These are phyloP conservation scores for Latrodectus elegans DNA, from an alignment of 2,888 invertebrate genomes.

Conservation along the genomic window DNA sequence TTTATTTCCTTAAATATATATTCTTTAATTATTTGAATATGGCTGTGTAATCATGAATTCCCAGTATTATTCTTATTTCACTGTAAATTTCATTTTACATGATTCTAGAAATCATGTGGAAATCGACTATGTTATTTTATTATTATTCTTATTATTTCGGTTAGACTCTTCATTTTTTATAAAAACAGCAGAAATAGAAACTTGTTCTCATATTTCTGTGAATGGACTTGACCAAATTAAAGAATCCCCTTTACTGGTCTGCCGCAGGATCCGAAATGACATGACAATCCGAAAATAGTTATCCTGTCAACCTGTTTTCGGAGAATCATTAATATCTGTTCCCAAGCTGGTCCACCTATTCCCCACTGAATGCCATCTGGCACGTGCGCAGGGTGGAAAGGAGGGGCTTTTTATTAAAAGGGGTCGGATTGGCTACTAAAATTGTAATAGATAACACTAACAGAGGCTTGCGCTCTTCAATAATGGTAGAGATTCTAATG, in stretches of 20 bases:
- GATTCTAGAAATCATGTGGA: no score
- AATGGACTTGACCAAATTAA: background rate
- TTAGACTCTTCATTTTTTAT: no score
- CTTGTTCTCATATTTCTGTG: background rate
- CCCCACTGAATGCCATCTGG: constrained; percentile 67
- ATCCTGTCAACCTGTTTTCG: background rate
- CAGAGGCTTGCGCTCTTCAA: constrained; percentile 10
- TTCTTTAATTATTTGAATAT: no score
- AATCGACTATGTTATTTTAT: no score
- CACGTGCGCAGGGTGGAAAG: constrained; percentile 24
- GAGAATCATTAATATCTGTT: constrained; percentile 52
- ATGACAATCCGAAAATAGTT: constrained; percentile 1
- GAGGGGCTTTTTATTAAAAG: constrained; percentile 63
- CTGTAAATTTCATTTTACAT: no score
- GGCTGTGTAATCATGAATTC: no score
- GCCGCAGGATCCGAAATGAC: background rate
- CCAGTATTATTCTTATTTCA: no score
- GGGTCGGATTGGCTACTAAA: constrained; percentile 40
- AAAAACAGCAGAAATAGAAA: no score
- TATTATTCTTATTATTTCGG: no score
- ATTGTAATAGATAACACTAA: constrained; percentile 28
- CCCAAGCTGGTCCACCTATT: constrained; percentile 38
- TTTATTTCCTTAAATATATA: no score
- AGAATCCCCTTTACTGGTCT: background rate
- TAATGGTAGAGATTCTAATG: constrained; percentile 42